Percentiles rank a stretch among this genome's conserved stretches.
phyloP scores from a whole-genome alignment of 2,113 vertebrate species.

The Callaeas wilsoni region DNA sequence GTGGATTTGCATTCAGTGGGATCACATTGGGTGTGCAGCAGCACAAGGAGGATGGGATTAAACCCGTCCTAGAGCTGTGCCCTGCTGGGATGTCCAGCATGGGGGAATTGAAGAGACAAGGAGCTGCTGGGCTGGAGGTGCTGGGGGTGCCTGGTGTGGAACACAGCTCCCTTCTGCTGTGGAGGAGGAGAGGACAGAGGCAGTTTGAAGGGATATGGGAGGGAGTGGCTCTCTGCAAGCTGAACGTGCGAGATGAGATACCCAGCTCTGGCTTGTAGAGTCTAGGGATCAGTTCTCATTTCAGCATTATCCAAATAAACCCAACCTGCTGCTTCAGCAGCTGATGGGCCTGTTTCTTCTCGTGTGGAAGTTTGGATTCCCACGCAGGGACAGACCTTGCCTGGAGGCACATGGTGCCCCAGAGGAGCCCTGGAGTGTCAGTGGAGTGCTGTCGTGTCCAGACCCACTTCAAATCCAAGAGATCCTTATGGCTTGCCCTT shows the following conservation, averaged over 20 bases:
- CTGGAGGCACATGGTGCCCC: neutral
- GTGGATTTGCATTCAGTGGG: rapidly evolving
- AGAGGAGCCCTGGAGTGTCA: neutral
- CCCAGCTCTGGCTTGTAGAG: neutral
- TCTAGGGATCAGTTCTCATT: neutral
- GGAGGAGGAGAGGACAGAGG: neutral
- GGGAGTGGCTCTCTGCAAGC: neutral
- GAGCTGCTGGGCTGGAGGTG: neutral
- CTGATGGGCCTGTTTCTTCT: neutral
- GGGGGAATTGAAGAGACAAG: neutral
- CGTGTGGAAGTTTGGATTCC: neutral
- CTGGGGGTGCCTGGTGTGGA: neutral
- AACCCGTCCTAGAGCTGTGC: neutral
- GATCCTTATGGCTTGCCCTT: neutral
- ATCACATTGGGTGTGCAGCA: neutral
- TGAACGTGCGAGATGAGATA: neutral
- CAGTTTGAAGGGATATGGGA: rapidly evolving
- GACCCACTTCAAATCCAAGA: neutral
- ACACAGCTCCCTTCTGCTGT: neutral
- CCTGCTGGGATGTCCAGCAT: neutral
- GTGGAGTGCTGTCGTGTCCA: neutral
- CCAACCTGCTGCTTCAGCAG: neutral
- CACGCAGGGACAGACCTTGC: rapidly evolving
- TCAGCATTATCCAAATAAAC: neutral
- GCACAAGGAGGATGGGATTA: neutral